Base-by-base conservation (phyloP, 2,113 vertebrate species). In the Bufo gargarizans region DNA sequence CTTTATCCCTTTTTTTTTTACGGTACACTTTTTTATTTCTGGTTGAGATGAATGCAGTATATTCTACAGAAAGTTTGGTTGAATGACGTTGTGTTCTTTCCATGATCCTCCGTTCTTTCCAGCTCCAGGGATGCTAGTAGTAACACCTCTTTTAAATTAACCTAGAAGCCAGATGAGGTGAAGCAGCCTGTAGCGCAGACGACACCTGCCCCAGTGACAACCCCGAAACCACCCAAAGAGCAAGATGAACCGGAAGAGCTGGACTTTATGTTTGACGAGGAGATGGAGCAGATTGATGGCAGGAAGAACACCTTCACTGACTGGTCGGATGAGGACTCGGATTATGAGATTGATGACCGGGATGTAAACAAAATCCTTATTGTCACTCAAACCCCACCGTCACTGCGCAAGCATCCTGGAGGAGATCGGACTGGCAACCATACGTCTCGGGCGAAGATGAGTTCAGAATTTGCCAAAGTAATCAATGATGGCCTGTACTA, bases 361-460 rank as follows among this genome's bases (percentile, higher is more conserved):
- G 98, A 99, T 4, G 97, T 99, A 90, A 99, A 99, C 94, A 99
- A 99, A 95, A 99, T 99, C 92, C 96, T 99, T 11, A 99, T 99
- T 0, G 98, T 99, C 89, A 99, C 98, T 0, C 98, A 99, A 93
- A 99, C 98, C 0, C 98, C 98, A 4, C 98, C 98, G 0, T 99
- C 99, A 89, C 95, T 99, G 91, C 96, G 98, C 89, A 97, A 98
- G 87, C 98, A 99, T 33, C 98, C 98, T 0, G 98, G 98, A 0
- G 98, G 98, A 1, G 98, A 99, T 91, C 96, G 98, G 82, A 99
- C 98, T 0, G 98, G 98, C 49, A 96, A 99, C 90, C 97, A 99
- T 92, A 96, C 96, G 0, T 99, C 98, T 0, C 95, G 98, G 61
- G 95, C 98, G 90, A 99, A 99, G 92, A 97, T 99, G 91, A 96